Conservation (phyloP, 2,113 vertebrate genomes). For the Trochalopteron elliotii region DNA sequence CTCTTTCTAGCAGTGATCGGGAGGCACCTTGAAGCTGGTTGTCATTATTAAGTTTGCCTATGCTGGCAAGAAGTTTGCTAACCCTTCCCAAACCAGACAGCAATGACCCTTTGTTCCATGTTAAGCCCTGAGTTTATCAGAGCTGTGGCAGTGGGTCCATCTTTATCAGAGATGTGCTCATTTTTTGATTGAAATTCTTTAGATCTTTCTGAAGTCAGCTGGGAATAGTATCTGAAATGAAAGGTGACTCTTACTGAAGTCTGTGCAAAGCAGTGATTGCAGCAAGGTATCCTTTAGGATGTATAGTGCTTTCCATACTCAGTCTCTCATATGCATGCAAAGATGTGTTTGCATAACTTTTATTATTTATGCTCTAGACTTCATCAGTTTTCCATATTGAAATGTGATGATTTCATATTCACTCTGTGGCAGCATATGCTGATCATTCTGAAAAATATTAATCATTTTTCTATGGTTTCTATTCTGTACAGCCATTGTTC, state of each 20-base stretch:
- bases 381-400: constrained; percentile 4
- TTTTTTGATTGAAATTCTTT: not conserved
- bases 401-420: not conserved
- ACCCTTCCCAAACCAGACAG: not conserved
- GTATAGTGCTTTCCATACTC: not conserved
- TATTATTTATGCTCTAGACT: constrained; percentile 9
- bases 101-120: not conserved
- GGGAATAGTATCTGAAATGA: not conserved
- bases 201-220: not conserved
- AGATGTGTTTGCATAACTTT: not conserved
- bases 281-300: not conserved
- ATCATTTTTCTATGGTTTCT: not conserved
- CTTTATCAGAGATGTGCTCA: not conserved
- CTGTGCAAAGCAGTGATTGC: not conserved
- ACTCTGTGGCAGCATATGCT: not conserved
- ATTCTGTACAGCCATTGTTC: not conserved
- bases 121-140: not conserved
- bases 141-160: not conserved
- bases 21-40: not conserved
- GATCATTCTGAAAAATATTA: constrained; percentile 23
- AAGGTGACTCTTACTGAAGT: not conserved
- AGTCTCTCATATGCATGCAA: not conserved
- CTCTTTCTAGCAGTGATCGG: not conserved
- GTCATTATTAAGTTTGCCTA: not conserved
- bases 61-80: not conserved